Percentiles rank a stretch among this genome's conserved stretches.
These are phyloP conservation scores for Maccullochella peelii DNA, from an alignment of 2,113 vertebrate species.

Conservation along the genomic window DNA sequence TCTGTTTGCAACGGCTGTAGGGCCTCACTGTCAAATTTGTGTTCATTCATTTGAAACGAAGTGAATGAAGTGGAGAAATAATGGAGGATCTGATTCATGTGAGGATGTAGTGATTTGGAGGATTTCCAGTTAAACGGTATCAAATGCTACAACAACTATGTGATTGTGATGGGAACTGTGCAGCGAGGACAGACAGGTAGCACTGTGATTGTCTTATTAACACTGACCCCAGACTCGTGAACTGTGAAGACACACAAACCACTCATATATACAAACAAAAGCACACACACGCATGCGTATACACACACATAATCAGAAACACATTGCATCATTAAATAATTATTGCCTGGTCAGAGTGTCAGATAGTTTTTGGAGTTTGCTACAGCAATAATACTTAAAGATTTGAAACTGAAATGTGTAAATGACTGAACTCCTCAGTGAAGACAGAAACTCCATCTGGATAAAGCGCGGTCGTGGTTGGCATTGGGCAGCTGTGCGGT, in stretches of 20 bases:
- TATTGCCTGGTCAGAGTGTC: constrained; percentile 37
- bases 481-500: neutral
- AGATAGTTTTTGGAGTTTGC: constrained; percentile 56
- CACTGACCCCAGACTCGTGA: constrained; percentile 85
- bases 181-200: constrained; percentile 75
- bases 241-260: constrained; percentile 75
- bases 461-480: constrained; percentile 18
- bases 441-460: constrained; percentile 40
- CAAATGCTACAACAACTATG: neutral
- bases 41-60: constrained; percentile 32
- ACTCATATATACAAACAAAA: constrained; percentile 43
- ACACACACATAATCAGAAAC: constrained; percentile 31
- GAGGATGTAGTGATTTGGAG: constrained; percentile 7
- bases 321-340: constrained; percentile 10
- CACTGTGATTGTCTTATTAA: constrained; percentile 85
- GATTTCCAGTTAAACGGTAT: constrained; percentile 6
- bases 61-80: neutral
- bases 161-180: constrained; percentile 31
- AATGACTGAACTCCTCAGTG: constrained; percentile 31
- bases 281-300: constrained; percentile 27
- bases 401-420: constrained; percentile 7
- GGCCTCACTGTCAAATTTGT: constrained; percentile 33
- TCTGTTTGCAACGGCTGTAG: constrained; percentile 57
- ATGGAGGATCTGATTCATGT: constrained; percentile 18
- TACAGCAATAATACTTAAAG: constrained; percentile 82